These are phyloP conservation scores for Diphyllodes magnificus DNA, from an alignment of 2,113 vertebrate genomes.

Conservation along the genomic window DNA sequence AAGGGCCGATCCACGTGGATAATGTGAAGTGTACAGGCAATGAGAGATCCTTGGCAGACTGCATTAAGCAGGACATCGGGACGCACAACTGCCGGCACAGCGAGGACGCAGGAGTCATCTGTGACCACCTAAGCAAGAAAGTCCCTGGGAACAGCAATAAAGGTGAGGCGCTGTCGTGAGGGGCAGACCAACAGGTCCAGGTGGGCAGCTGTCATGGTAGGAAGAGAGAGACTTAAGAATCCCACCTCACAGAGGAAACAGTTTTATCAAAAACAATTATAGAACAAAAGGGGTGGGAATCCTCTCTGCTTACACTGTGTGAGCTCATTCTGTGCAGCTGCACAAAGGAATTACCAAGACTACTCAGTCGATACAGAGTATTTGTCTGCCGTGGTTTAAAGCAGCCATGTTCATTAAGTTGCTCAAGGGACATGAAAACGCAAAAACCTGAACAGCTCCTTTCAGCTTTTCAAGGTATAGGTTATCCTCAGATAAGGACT, in stretches of 20 bases:
- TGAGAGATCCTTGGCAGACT: conserved; percentile 85
- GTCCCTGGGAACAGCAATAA: conserved; percentile 62
- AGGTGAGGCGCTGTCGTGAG: conserved; percentile 66
- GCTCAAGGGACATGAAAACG: background rate
- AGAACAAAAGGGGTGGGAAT: background rate
- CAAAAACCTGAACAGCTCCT: background rate
- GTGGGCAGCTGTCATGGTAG: background rate
- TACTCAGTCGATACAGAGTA: background rate
- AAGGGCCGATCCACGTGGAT: conserved; percentile 89
- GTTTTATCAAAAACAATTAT: background rate
- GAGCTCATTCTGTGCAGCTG: background rate
- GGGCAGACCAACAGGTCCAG: background rate
- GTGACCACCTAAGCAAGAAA: conserved; percentile 79
- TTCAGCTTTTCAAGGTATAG: background rate
- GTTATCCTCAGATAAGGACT: background rate
- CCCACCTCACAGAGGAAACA: background rate
- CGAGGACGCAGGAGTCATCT: conserved; percentile 95
- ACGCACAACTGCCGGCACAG: conserved; percentile 94
- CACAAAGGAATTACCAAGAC: background rate
- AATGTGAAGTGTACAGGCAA: conserved; percentile 88
- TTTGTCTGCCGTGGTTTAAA: background rate
- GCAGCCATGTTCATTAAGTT: background rate
- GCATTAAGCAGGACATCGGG: conserved; percentile 87
- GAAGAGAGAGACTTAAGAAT: background rate
- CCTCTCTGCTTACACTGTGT: background rate